Evolutionary conservation across 2,888 invertebrate genomes (phyloP), one percentile per base, ranked within the genome.

Genomic region (Keiferia lycopersicella): DNA sequence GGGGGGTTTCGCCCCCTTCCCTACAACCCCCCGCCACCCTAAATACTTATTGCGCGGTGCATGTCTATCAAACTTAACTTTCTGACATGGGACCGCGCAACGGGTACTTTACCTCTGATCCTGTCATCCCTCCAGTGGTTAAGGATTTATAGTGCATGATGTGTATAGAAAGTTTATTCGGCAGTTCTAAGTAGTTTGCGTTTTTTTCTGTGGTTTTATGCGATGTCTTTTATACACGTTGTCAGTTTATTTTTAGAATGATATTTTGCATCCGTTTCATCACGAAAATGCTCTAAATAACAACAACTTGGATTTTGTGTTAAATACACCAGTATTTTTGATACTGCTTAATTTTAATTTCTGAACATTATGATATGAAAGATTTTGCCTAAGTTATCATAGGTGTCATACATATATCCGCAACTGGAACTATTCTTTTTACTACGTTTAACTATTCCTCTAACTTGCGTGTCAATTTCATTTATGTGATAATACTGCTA

Each of bases 1-100:
- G n/a, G n/a, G n/a, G n/a, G n/a, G n/a, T n/a, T n/a, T n/a, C n/a
- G n/a, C 64, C 30, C 62, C 61, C 68, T 63, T 62, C 69, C 65
- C 69, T 67, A 69, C 62, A 50, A 65, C 63, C 22, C 64, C 51
- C 38, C 18, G n/a, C 61, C 63, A 58, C 66, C 66, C 69, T 84
- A 86, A 82, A 84, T 87, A 86, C 81, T 79, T 80, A 80, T 79
- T 80, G 76, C 75, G 77, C 77, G 75, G 65, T 73, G 73, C 76
- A 70, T 67, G 76, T 71, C 71, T 73, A 69, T 74, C 73, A 73
- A 63, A 61, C 34, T 58, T 45, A 60, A 67, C 64, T 61, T 74
- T 76, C 66, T 68, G 66, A 68, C 65, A 65, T 65, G 68, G 67
- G 65, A 65, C 20, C 38, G 51, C 64, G 66, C 66, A 66, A 64